phyloP scores from a whole-genome alignment of 2,888 invertebrate genomes.

The Coecobrya sp. region DNA sequence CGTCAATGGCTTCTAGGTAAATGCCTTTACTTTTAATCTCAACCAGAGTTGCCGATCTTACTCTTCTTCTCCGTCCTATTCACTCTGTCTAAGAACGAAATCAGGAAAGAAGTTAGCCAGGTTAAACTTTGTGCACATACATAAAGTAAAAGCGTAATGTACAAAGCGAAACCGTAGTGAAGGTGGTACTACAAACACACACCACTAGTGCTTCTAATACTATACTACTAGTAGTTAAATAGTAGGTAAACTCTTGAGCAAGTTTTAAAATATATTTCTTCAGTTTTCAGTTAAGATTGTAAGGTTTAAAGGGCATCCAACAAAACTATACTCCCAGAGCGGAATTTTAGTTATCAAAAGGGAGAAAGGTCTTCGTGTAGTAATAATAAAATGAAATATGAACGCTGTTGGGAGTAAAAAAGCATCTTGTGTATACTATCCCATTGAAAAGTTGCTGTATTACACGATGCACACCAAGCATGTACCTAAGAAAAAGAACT shows the following conservation, averaged over 20 bases:
- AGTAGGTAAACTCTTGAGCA: neutral
- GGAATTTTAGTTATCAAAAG: neutral
- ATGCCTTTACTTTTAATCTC: slow-evolving; percentile 56
- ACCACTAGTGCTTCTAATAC: neutral
- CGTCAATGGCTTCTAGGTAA: slow-evolving; percentile 57
- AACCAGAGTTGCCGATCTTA: slow-evolving; percentile 14
- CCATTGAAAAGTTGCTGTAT: neutral
- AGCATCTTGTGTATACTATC: neutral
- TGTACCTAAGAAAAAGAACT: neutral
- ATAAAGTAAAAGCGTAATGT: neutral
- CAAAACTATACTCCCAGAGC: neutral
- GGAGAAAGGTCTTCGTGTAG: neutral
- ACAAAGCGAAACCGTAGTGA: neutral
- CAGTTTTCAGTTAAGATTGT: neutral
- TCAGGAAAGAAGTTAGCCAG: slow-evolving; percentile 16
- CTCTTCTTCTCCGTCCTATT: slow-evolving; percentile 1
- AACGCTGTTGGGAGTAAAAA: slow-evolving; percentile 38
- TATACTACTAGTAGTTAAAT: neutral
- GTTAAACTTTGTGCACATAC: slow-evolving; percentile 27
- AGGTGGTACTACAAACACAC: slow-evolving; percentile 2
- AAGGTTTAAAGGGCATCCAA: neutral
- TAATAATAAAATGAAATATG: slow-evolving; percentile 34
- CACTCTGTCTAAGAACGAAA: neutral
- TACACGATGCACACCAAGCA: neutral
- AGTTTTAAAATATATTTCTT: neutral